A percentile compares a stretch with the other conserved stretches of the same genome.
phyloP scores from a whole-genome alignment of 1,140 invertebrate species.

The Drosophila ogumai region DNA sequence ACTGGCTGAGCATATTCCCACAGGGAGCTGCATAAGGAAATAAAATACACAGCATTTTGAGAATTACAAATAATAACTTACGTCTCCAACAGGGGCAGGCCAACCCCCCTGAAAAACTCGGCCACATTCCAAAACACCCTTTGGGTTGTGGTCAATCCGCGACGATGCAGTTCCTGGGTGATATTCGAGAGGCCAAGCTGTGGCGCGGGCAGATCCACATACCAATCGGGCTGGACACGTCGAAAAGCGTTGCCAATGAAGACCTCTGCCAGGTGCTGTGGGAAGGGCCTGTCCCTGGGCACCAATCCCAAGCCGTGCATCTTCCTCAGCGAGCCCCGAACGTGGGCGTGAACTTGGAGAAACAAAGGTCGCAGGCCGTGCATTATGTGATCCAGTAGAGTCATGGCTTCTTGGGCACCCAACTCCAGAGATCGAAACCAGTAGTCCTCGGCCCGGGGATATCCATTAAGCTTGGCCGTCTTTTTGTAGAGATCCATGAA shows the following conservation, averaged over 20 bases:
- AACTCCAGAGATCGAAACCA: conserved; percentile 72
- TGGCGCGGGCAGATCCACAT: conserved; percentile 62
- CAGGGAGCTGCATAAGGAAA: conserved; percentile 20
- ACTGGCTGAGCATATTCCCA: conserved; percentile 61
- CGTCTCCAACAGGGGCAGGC: conserved; percentile 63
- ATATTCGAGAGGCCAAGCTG: conserved; percentile 56
- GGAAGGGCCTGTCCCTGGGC: conserved; percentile 57
- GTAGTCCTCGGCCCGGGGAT: conserved; percentile 59
- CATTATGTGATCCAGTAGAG: conserved; percentile 58
- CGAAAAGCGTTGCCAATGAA: conserved; percentile 76
- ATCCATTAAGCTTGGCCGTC: conserved; percentile 70
- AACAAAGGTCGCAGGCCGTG: conserved; percentile 58
- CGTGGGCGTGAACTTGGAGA: conserved; percentile 78
- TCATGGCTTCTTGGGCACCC: conserved; percentile 32
- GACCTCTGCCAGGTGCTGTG: conserved; percentile 74
- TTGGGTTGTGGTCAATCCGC: conserved; percentile 58
- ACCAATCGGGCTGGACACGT: conserved; percentile 44
- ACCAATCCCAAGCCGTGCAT: conserved; percentile 64
- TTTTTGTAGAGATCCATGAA: conserved; percentile 79
- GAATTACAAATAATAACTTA: conserved; percentile 11
- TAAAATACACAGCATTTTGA: not conserved
- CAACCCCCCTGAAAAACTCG: conserved; percentile 68
- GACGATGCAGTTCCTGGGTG: conserved; percentile 58
- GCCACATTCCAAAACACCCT: conserved; percentile 76
- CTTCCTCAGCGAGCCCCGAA: conserved; percentile 61